Base-by-base conservation (phyloP, 2,113 vertebrate species). In the Prochilodus magdalenae region DNA sequence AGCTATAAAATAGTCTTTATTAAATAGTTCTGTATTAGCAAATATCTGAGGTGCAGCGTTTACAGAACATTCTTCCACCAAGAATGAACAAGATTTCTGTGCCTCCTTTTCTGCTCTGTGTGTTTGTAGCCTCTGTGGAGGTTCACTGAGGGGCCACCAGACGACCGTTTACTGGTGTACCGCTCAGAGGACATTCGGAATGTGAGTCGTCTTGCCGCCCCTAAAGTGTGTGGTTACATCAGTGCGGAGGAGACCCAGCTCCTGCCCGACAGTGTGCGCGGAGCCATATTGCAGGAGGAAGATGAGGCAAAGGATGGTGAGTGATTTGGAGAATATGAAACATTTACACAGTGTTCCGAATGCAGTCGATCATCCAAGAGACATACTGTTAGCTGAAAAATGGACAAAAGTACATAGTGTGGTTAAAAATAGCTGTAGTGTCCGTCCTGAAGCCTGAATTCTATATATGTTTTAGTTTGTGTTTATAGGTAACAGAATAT, bases 151-250 rank as follows among this genome's bases (percentile, higher is more conserved):
- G 81, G 94, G 44, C 89, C 91, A 1, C 87, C 91, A 13, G 96
- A 96, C 82, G 95, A 90, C 62, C 96, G 95, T 22, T 90, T 98
- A 77, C 90, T 99, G 75, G 90, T 95, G 51, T 99, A 99, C 88
- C 96, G 95, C 89, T 97, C 97, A 0, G 96, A 97, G 88, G 96
- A 97, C 91, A 97, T 99, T 88, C 94, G 93, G 89, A 96, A 98
- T 86, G 89, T 97, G 77, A 96, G 96, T 79, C 94, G 95, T 0
- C 80, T 98, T 65, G 94, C 95, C n/a, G 96, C 93, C 72, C 93
- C 98, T 0, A 95, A 95, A 74, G 96, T 98, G 27, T 99, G 97
- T 70, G 97, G 97, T 73, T 98, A 98, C 86, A 74, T 96, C 85
- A 95, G 90, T 40, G 88, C 93, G 0, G 89, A 95, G 0, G 87